phyloP scores from a whole-genome alignment of 2,797 vertebrate genomes.

The Thamnophis elegans region DNA sequence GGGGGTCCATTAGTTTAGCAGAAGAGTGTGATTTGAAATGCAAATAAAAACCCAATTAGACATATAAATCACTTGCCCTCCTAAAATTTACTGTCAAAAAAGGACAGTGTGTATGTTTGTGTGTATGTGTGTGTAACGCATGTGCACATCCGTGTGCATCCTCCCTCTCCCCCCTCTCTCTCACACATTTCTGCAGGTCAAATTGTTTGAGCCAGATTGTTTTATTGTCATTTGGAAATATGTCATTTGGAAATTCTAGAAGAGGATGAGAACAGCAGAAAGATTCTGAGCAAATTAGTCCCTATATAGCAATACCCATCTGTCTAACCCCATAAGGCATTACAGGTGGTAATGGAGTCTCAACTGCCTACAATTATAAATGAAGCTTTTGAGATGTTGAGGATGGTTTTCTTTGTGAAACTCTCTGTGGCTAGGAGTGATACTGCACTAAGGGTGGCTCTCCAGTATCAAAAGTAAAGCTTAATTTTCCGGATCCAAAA shows the following conservation, averaged over 20 bases:
- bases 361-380: background rate
- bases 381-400: background rate
- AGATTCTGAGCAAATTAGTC: background rate
- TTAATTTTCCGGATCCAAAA: background rate
- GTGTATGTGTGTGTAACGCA: background rate
- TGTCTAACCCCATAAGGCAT: background rate
- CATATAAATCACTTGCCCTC: slow-evolving; percentile 56
- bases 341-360: background rate
- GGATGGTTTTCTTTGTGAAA: background rate
- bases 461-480: rapidly evolving
- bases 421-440: background rate
- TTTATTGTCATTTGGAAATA: background rate
- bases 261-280: background rate
- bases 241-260: background rate
- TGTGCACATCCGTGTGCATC: background rate
- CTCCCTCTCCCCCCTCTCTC: background rate
- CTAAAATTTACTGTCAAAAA: slow-evolving; percentile 22
- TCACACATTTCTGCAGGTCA: background rate
- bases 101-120: background rate
- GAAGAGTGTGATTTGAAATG: slow-evolving; percentile 74
- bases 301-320: background rate
- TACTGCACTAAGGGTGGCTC: background rate
- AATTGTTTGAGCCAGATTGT: background rate
- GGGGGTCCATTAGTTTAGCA: slow-evolving; percentile 73
- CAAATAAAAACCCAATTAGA: slow-evolving; percentile 71